Evolutionary conservation across 2,888 invertebrate genomes (phyloP), one percentile per base, ranked within the genome.

Genomic region (Macroteleia sp.): DNA sequence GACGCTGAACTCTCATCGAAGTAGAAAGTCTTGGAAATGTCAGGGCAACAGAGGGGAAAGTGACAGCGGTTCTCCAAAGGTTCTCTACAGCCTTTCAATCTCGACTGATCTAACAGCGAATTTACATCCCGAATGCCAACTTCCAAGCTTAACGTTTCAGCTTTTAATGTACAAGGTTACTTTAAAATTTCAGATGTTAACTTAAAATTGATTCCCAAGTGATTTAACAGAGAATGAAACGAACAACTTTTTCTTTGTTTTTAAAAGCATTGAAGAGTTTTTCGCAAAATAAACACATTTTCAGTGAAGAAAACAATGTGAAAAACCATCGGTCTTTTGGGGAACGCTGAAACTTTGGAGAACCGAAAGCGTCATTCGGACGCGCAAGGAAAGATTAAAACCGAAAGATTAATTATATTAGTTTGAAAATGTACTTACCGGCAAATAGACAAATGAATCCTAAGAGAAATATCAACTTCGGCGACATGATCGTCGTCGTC

Each of bases 21-120:
- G 88, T 90, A 90, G 90, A 90, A 90, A 90, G 90, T 90, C 88
- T 87, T 88, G 86, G 80, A 90, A 90, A 89, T 90, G 90, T 90
- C 90, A 90, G 87, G 87, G 87, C 87, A 79, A 88, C 79, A 74
- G 77, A 70, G 85, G 86, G 86, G 86, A 87, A 89, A 87, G 87
- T 82, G 85, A 85, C 87, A 83, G 86, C 83, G 83, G 86, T 87
- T 86, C 85, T 85, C 84, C 80, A 81, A 87, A 87, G 69, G 80
- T 67, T 74, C 52, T 61, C 44, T 5, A 62, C 57, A 32, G 66
- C 74, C 74, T 80, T 77, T 80, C 75, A 61, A 80, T 77, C 75
- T 73, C 50, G 48, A 19, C 14, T n/a, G 61, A 59, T 48, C 59
- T 64, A 50, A 50, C 30, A 50, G 34, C 12, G 22, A 69, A 69